These are phyloP conservation scores for Microchrysa polita DNA, from an alignment of 2,888 invertebrate genomes.

Conservation along the genomic window DNA sequence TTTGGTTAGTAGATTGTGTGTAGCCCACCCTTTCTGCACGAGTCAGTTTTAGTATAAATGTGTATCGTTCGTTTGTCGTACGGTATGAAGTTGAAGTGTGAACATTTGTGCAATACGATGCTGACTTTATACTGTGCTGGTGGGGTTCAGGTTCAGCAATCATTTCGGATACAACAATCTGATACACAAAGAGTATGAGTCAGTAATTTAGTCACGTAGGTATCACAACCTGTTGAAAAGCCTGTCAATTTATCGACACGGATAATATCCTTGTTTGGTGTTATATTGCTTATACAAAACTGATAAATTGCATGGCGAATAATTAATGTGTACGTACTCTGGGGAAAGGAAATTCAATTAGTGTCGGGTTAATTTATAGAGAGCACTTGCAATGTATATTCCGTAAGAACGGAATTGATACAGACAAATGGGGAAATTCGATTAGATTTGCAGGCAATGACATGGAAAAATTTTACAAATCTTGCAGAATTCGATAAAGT, in stretches of 20 bases:
- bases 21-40: slow-evolving; percentile 31
- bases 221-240: slow-evolving; percentile 42
- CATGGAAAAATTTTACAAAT: too few relatives aligned
- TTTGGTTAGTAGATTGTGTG: slow-evolving; percentile 39
- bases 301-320: slow-evolving; percentile 19
- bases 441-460: too few relatives aligned
- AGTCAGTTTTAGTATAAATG: too few relatives aligned
- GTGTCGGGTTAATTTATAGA: slow-evolving; percentile 15
- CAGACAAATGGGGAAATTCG: not conserved
- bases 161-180: too few relatives aligned
- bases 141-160: too few relatives aligned
- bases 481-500: too few relatives aligned
- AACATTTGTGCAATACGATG: too few relatives aligned
- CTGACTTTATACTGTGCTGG: too few relatives aligned
- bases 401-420: not conserved
- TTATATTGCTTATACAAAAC: slow-evolving; percentile 28
- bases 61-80: not conserved
- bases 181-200: slow-evolving; percentile 1
- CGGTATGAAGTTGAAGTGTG: too few relatives aligned
- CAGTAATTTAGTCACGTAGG: slow-evolving; percentile 41
- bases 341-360: slow-evolving; percentile 22
- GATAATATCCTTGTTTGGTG: slow-evolving; percentile 31
- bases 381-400: not conserved
- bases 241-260: slow-evolving; percentile 31
- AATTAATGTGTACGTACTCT: slow-evolving; percentile 15